Base-by-base conservation (phyloP, 2,888 invertebrate genomes). In the Coleophora deauratella region DNA sequence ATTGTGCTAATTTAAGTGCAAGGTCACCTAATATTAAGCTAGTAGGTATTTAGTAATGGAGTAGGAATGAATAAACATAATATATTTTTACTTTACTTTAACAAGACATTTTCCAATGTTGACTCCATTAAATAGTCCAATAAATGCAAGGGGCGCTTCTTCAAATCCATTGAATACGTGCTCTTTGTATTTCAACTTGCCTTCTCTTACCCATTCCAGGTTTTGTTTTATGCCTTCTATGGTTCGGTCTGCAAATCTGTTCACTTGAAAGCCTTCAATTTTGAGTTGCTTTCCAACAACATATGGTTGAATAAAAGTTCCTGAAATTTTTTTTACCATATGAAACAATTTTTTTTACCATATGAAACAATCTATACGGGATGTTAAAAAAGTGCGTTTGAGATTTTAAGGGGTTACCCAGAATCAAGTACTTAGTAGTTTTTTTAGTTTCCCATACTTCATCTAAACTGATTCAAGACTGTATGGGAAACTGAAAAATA, bases 81-180 rank as follows among this genome's bases (percentile, higher is more conserved):
- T 14, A 44, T 27, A 40, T 35, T 38, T 15, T 43, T 42, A 62
- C 69, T 65, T 85, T 3, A 82, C 80, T 78, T 88, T 87, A 3
- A 92, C 88, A 45, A 92, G 69, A 41, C 89, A 88, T 78, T 92
- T 92, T 43, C 92, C 92, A 15, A 73, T 78, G 62, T 91, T 92
- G 28, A 86, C 86, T 11, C 92, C 92, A 36, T 50, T 67, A 37
- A 84, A 77, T 64, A 92, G 75, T 10, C 87, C 89, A 47, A 88
- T 77, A 51, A 93, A 91, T 27, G 92, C 91, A 33, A 88, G 73
- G 2, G 86, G 87, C 67, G 89, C 87, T 42, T 89, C 89, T 47
- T 91, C 40, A 27, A 40, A 40, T 9, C 40, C 40, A 32, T 89
- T 72, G 0, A 88, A 88, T 2, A 90, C 59, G 1, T 91, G 90